Evolutionary conservation across 2,888 invertebrate species (phyloP).

Genomic region (Ephialtes manifestator): DNA sequence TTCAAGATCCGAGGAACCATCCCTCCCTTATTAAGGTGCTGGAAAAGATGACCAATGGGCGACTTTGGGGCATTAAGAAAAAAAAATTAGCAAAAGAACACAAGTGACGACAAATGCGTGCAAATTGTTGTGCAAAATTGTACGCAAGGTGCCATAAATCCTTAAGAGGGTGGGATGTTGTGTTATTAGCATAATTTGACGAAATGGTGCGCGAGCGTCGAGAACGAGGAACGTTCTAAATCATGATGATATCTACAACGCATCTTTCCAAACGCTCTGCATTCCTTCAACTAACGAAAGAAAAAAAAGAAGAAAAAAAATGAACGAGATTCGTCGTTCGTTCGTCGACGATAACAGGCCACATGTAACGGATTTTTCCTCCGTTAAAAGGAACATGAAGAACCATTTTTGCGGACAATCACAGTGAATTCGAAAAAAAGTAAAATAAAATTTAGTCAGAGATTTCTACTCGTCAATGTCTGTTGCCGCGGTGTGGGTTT

Average conservation of each 20-base stretch:
- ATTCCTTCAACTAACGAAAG: conserved; percentile 16
- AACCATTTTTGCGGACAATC: conserved; percentile 54
- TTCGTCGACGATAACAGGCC: background rate
- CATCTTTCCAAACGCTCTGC: conserved; percentile 37
- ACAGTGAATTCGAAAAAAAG: conserved; percentile 10
- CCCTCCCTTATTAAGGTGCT: conserved; percentile 35
- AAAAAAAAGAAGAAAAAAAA: background rate
- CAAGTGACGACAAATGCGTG: conserved; percentile 12
- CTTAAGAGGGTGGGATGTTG: background rate
- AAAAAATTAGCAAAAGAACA: conserved; percentile 32
- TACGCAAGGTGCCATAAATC: conserved; percentile 10
- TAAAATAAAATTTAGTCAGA: conserved; percentile 8
- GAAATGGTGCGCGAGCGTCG: conserved; percentile 15
- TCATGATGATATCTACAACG: conserved; percentile 13
- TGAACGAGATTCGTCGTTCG: conserved; percentile 5
- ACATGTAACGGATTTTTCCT: conserved; percentile 1
- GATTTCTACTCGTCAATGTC: conserved; percentile 42
- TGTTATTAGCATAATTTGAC: conserved; percentile 48
- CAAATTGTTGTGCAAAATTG: conserved; percentile 11
- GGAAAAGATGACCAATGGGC: conserved; percentile 15
- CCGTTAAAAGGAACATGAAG: background rate
- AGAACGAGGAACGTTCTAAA: conserved; percentile 33
- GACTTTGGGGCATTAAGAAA: conserved; percentile 11
- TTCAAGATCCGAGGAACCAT: conserved; percentile 46
- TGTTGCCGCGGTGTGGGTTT: conserved; percentile 41